These are phyloP conservation scores for Tyria jacobaeae DNA, from an alignment of 2,888 invertebrate genomes.

Conservation along the genomic window DNA sequence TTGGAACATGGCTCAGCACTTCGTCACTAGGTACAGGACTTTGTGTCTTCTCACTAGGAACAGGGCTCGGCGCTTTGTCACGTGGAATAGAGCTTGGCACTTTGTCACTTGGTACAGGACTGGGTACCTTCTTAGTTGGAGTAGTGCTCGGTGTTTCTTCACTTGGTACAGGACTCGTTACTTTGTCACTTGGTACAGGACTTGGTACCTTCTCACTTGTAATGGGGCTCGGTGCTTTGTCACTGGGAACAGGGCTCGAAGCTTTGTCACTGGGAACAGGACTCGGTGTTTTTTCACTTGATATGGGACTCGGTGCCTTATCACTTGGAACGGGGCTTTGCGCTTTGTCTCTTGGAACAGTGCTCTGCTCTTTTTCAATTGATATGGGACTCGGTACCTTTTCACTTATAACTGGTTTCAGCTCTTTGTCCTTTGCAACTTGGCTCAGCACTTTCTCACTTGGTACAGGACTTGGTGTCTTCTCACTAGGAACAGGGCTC, in stretches of 20 bases:
- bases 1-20: no score
- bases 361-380: no score
- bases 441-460: conserved; percentile 6
- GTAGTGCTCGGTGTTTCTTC: not conserved
- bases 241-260: conserved; percentile 13
- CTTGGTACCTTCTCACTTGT: no score
- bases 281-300: not conserved
- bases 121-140: conserved; percentile 14
- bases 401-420: not conserved
- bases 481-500: not conserved
- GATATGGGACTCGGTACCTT: not conserved
- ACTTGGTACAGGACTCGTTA: no score
- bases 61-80: conserved; percentile 10
- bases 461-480: conserved; percentile 4
- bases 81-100: no score
- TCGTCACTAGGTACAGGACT: conserved; percentile 9
- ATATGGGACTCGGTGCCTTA: not conserved
- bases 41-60: not conserved
- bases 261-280: conserved; percentile 16
- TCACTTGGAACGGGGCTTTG: not conserved
- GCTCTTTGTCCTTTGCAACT: not conserved
- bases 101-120: conserved; percentile 2
- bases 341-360: conserved; percentile 9
- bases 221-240: conserved; percentile 16
- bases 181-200: no score